Base-by-base conservation (phyloP, 37 sponge, comb jelly and placozoan species). In the Agelas oroides region DNA sequence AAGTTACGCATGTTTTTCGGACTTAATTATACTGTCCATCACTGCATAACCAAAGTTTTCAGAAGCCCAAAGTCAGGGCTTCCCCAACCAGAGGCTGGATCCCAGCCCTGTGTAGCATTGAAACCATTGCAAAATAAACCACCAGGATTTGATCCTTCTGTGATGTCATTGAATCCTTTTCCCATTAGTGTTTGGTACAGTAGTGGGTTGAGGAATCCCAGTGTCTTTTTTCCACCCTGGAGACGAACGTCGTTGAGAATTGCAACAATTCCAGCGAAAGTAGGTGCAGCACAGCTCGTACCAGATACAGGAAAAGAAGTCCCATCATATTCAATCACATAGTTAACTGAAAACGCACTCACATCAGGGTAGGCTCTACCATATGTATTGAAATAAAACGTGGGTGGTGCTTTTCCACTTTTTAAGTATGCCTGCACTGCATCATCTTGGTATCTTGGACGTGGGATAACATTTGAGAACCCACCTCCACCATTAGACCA, bases 191-290 rank as follows among this genome's bases (percentile, higher is more conserved):
- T 81, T 78, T 78, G 76, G 85, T 98, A 98, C 41, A 98, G 92
- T 23, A 95, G 82, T 25, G 98, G 98, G 58, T 98, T 98, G 27
- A 98, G 80, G 83, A 98, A 98, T 5, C 98, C 98, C 6, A 98
- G 91, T 36, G 92, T 89, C 11, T 82, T 82, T 27, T 91, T 79
- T 5, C 94, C 94, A 8, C 77, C 81, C 35, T 84, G 80, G 57
- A 98, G 80, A 19, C 96, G 86, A 33, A 91, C 89, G 75, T 98
- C 98, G 86, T 98, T 98, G 16, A 93, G 77, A 66, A 88, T 73
- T 3, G 98, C 88, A 0, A 95, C 66, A 19, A 98, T 80, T 11
- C 95, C 98, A 21, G 97, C 92, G 41, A 91, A 80, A 16, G 92
- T 97, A 3, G 97, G 97, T 24, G 94, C 60, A 20, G 97, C 82